A percentile compares a stretch with the other conserved stretches of the same genome.
These are phyloP conservation scores for Colaptes auratus DNA, from an alignment of 2,113 vertebrate genomes.

Conservation along the genomic window DNA sequence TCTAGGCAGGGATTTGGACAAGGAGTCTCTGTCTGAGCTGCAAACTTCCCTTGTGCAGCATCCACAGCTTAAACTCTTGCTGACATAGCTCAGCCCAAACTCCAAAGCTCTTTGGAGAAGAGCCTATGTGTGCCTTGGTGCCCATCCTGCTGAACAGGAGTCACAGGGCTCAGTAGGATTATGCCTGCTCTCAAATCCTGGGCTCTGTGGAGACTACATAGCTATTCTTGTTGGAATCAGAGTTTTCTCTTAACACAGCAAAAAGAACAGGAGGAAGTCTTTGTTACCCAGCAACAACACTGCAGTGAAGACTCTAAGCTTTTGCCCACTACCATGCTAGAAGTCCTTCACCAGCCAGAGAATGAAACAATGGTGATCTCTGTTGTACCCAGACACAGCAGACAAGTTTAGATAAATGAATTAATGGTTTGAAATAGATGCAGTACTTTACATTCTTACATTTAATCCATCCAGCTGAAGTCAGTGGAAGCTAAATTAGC, in stretches of 20 bases:
- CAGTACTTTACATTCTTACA: not conserved
- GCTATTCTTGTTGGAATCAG: not conserved
- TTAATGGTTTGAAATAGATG: not conserved
- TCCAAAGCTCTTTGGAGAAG: not conserved
- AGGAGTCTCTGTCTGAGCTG: not conserved
- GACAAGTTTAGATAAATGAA: not conserved
- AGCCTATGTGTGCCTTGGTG: not conserved
- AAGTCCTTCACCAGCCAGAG: not conserved
- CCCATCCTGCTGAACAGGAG: not conserved
- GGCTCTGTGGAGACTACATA: not conserved
- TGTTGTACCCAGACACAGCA: not conserved
- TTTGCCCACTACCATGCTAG: not conserved
- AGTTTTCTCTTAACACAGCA: not conserved
- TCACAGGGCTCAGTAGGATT: not conserved
- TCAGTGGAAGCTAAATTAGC: constrained; percentile 1
- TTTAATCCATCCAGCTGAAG: not conserved
- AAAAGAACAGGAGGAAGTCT: not conserved
- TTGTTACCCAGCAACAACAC: not conserved
- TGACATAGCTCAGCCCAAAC: not conserved
- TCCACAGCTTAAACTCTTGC: not conserved
- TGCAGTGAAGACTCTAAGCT: not conserved
- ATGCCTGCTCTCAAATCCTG: not conserved
- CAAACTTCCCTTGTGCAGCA: not conserved
- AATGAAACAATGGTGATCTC: not conserved
- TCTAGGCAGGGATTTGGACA: not conserved